Evolutionary conservation across 2,888 invertebrate species (phyloP), one percentile per base, ranked within the genome.

Genomic region (Coelinius sp.): DNA sequence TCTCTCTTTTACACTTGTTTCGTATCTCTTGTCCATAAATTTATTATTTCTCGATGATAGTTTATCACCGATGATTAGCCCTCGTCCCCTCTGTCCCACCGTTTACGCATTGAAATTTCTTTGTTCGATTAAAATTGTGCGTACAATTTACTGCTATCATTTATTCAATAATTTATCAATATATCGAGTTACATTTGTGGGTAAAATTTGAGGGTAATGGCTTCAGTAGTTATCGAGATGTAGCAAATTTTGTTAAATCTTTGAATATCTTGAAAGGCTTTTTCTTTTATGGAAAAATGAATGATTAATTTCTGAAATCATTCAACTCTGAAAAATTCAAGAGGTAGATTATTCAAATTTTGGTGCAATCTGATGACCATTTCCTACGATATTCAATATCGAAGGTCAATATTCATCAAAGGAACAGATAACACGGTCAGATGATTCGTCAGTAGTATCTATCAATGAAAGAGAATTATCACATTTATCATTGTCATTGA

Each of bases 41-140:
- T 27, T 14, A 27, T 20, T 27, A 27, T 53, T 53, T 22, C 24
- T 25, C 27, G 27, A 14, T 14, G 56, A 56, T 27, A 56, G 20
- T 56, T 56, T 56, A 56, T 56, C 56, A 25, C 12, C 24, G 12
- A 4, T 24, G 25, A 53, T 53, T 53, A 25, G 14, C 6, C 1
- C 44, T 31, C 8, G 5, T 31, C 46, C 10, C 10, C 8, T 44
- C 7, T 7, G n/a, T n/a, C n/a, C n/a, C n/a, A n/a, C 56, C 56
- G 25, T 20, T 27, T 27, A 56, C 52, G 52, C 52, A 52, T 44
- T 44, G 35, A 8, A 24, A 7, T 12, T 52, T 24, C 52, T 52
- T 52, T 52, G 24, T 56, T 24, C 53, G 24, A 24, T 53, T 24
- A 53, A n/a, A n/a, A 44, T n/a, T 44, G 44, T 44, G 44, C 44